Percentiles rank a stretch among this genome's conserved stretches.
These are phyloP conservation scores for Branchellion lobata DNA, from an alignment of 2,888 invertebrate species.

Conservation along the genomic window DNA sequence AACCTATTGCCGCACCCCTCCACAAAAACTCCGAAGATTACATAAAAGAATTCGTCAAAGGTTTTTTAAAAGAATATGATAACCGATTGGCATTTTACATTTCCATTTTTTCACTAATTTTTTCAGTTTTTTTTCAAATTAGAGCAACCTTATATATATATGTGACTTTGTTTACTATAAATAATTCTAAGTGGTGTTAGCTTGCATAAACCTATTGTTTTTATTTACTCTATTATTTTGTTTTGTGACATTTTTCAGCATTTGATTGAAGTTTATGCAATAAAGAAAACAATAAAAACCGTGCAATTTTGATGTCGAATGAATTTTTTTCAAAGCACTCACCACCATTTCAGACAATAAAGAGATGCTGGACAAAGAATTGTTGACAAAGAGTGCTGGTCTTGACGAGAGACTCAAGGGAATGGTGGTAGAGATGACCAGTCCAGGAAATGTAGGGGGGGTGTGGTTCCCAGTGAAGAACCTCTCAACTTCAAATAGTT, in stretches of 20 bases:
- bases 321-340: not conserved
- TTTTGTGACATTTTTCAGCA: not conserved
- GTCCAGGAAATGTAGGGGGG: slow-evolving; percentile 48
- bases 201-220: too few species aligned
- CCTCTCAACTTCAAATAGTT: too few species aligned
- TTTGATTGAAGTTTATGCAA: too few species aligned
- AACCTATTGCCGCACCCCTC: slow-evolving; percentile 51
- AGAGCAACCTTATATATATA: too few species aligned
- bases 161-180: too few species aligned
- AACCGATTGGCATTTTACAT: not conserved
- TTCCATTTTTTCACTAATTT: not conserved
- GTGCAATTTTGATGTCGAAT: too few species aligned
- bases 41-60: slow-evolving; percentile 48
- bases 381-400: slow-evolving; percentile 51
- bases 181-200: too few species aligned
- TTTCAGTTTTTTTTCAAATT: not conserved
- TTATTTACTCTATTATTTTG: not conserved
- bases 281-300: too few species aligned
- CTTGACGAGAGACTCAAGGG: slow-evolving; percentile 52
- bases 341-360: slow-evolving; percentile 52
- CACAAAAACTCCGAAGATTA: slow-evolving; percentile 48
- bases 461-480: not conserved
- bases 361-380: slow-evolving; percentile 50
- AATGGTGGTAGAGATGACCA: slow-evolving; percentile 49
- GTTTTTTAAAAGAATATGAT: slow-evolving; percentile 39